Base-by-base conservation (phyloP, 2,797 vertebrate species). In the Labeo calbasu region DNA sequence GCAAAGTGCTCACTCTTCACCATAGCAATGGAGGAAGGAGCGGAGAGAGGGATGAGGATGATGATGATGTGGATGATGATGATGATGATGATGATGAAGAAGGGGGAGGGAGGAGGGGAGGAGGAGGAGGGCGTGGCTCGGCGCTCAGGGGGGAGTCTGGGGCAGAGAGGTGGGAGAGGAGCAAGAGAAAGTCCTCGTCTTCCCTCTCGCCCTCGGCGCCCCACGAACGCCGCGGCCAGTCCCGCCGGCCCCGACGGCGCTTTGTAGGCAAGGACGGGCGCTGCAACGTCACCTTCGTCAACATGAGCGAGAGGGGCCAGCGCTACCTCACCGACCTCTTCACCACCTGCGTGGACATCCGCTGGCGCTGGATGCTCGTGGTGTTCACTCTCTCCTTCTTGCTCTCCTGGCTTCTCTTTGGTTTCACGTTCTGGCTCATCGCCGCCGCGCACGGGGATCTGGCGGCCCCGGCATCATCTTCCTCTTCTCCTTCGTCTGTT, bases 331-430 rank as follows among this genome's bases (percentile, higher is more conserved):
- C 93, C 0, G 97, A 98, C 92, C 94, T 98, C 88, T 98, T 98
- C 92, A 98, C 97, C 88, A 98, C 97, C 57, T 98, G 97, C 77
- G 96, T 98, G 91, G 97, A 98, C 88, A 95, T 97, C 87, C 97
- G 96, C 91, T 98, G 97, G 97, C 95, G 97, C 86, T 98, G 97
- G 97, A 97, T 98, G 97, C 92, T 97, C 66, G 93, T 98, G 91
- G 92, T 98, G 91, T 98, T 98, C 93, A 96, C 96, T 86, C 96
- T 97, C 91, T 97, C 97, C 86, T 98, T 98, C 90, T 92, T 98
- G 83, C 95, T 97, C 89, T 98, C 97, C 91, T 98, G 97, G 97
- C 94, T 97, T 88, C 93, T 97, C 90, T 98, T 98, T 88, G 97
- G 96, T 87, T 96, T 97, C 85, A 91, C 92, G 87, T 98, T 97